A percentile compares a stretch with the other conserved stretches of the same genome.
Evolutionary conservation across 92 coral and sea anemone species (phyloP).

Genomic region (Scolanthus callimorphus): DNA sequence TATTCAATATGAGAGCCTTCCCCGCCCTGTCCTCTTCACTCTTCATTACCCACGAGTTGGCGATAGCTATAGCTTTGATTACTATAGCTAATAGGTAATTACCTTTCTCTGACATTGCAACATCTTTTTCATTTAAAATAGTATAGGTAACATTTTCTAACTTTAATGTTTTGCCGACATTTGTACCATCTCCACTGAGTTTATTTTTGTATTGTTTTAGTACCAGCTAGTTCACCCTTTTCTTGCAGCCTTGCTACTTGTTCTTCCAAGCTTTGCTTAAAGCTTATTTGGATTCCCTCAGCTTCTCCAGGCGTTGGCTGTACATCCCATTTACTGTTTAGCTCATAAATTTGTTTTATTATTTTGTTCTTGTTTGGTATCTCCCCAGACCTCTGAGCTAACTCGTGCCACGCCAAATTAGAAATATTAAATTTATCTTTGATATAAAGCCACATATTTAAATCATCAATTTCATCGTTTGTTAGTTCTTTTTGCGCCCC

Average conservation of each 20-base stretch:
- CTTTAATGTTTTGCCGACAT: too few relatives aligned
- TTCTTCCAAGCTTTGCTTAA: constrained; percentile 8
- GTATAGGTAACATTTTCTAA: constrained; percentile 30
- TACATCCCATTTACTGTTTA: constrained; percentile 22
- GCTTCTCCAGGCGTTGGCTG: constrained; percentile 36
- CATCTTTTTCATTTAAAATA: constrained; percentile 21
- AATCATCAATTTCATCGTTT: constrained; percentile 21
- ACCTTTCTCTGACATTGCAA: constrained; percentile 25
- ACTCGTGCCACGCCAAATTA: constrained; percentile 53
- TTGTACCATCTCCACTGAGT: constrained; percentile 39
- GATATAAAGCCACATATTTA: constrained; percentile 36
- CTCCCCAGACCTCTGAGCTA: constrained; percentile 18
- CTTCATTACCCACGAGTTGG: too few relatives aligned
- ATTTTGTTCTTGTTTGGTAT: constrained; percentile 1
- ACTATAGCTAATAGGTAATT: constrained; percentile 31
- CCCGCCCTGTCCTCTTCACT: too few relatives aligned
- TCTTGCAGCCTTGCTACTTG: constrained; percentile 3
- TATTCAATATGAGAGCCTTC: too few relatives aligned
- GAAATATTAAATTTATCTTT: constrained; percentile 50
- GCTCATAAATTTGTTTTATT: too few relatives aligned
- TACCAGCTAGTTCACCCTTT: background rate
- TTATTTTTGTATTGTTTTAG: background rate
- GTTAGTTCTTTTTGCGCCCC: constrained; percentile 24
- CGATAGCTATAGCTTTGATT: too few relatives aligned
- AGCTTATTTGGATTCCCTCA: constrained; percentile 36